Evolutionary conservation across 2,797 vertebrate genomes (phyloP), one percentile per base, ranked within the genome.

Genomic region (Gorsachius magnificus): DNA sequence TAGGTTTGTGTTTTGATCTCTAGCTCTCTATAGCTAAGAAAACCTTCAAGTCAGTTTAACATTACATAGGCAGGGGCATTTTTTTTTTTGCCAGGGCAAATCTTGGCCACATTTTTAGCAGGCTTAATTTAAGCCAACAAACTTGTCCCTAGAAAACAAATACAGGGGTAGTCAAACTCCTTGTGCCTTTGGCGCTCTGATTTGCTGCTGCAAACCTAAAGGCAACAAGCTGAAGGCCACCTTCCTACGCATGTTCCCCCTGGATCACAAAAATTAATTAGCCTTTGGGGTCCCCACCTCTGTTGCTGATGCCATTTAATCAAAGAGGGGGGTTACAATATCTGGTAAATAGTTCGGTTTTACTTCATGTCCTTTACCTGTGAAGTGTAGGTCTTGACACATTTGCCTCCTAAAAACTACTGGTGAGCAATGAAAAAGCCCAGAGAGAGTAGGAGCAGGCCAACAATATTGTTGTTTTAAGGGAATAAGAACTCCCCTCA

Each of bases 1-100:
- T 46, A 90, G 58, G 45, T 88, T 97, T 96, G 53, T 68, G 63
- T 91, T 95, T 94, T 88, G 61, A 84, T 79, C 31, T 53, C 24
- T 63, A 77, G 61, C 45, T 58, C 26, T 83, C 18, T 57, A 17
- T 28, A 87, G 56, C 56, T 81, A 90, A 83, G 68, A 85, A 83
- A 85, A 50, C 45, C 54, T 76, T 79, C 10, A 36, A 60, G 61
- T 81, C 31, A 41, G 35, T 56, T 31, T 68, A 92, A 86, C 21
- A 64, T n/a, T 66, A 63, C 18, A 75, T 13, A 79, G 35, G 50
- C 79, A 81, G 19, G 35, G 51, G 7, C 33, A 25, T 50, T 70
- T 70, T 83, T 84, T 84, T 38, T 89, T 41, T 53, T 19, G 14
- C 33, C 53, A 48, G n/a, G 35, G 46, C 15, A 89, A 86, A 76